Percentiles rank a stretch among this genome's conserved stretches.
phyloP scores from a whole-genome alignment of 1,140 invertebrate genomes.

The Drosophila lini region DNA sequence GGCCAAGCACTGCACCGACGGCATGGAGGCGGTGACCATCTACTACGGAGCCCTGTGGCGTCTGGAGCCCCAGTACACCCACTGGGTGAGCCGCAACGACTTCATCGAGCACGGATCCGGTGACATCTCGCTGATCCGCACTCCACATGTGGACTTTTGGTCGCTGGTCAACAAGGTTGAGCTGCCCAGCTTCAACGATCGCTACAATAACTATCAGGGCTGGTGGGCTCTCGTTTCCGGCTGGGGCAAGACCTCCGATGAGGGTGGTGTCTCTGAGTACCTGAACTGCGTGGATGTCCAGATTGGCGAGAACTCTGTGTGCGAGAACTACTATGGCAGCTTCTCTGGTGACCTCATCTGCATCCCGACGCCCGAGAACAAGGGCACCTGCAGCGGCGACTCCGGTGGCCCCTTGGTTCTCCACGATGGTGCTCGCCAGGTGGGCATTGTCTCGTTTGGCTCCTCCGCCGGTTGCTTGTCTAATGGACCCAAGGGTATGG shows the following conservation, averaged over 20 bases:
- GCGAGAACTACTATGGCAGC: conserved; percentile 30
- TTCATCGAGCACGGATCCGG: conserved; percentile 22
- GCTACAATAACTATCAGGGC: conserved; percentile 42
- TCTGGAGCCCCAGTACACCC: conserved; percentile 29
- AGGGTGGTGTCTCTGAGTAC: conserved; percentile 15
- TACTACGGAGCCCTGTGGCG: conserved; percentile 37
- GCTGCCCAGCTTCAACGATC: conserved; percentile 41
- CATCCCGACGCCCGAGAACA: conserved; percentile 43
- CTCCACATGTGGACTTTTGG: conserved; percentile 39
- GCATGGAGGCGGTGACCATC: conserved; percentile 37
- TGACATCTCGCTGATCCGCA: conserved; percentile 51
- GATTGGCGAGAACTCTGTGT: conserved; percentile 31
- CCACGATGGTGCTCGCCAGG: conserved; percentile 72
- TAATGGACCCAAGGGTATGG: conserved; percentile 85
- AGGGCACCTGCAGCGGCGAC: conserved; percentile 84
- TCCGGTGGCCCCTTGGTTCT: conserved; percentile 85
- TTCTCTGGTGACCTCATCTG: conserved; percentile 54
- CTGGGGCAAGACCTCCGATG: conserved; percentile 47
- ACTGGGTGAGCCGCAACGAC: conserved; percentile 25
- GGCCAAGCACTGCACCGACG: conserved; percentile 60
- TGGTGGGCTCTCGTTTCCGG: conserved; percentile 50
- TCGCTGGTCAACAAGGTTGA: conserved; percentile 47
- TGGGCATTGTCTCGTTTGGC: conserved; percentile 84
- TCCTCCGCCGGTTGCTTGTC: conserved; percentile 44
- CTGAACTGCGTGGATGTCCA: conserved; percentile 47